phyloP scores from a whole-genome alignment of 1,140 invertebrate genomes.

The Ceratosolen solmsi region DNA sequence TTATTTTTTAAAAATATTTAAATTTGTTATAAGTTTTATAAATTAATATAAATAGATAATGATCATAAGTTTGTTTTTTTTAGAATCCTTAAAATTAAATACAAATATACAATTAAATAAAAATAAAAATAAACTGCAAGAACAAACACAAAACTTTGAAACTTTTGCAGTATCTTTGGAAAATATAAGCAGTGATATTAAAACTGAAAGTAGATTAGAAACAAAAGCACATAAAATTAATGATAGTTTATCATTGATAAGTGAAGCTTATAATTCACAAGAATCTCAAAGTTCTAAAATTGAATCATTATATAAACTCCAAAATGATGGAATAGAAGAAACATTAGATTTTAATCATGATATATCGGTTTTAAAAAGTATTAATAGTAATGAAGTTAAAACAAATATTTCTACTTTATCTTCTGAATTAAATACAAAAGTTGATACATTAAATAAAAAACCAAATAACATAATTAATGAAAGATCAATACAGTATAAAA shows the following conservation, averaged over 20 bases:
- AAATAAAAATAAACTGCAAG: neutral
- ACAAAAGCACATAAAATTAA: slow-evolving; percentile 48
- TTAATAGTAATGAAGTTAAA: slow-evolving; percentile 6
- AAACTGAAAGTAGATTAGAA: neutral
- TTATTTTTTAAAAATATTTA: no score
- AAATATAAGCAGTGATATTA: neutral
- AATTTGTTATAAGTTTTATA: no score
- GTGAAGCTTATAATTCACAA: slow-evolving; percentile 64
- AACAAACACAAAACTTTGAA: neutral
- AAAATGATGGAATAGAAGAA: neutral
- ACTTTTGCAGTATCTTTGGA: neutral
- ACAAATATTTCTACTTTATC: neutral
- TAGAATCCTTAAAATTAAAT: slow-evolving; percentile 15
- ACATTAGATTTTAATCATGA: neutral
- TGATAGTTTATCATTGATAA: slow-evolving; percentile 64
- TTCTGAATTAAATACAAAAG: neutral
- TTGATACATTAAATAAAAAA: neutral
- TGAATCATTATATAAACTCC: slow-evolving; percentile 4
- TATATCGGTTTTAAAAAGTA: neutral
- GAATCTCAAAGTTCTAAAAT: slow-evolving; percentile 59
- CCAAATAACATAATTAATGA: neutral
- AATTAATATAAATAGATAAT: neutral
- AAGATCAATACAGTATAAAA: neutral
- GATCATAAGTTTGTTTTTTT: neutral
- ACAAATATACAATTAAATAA: neutral